phyloP scores from a whole-genome alignment of 2,797 vertebrate species.

The Mus minutoides region DNA sequence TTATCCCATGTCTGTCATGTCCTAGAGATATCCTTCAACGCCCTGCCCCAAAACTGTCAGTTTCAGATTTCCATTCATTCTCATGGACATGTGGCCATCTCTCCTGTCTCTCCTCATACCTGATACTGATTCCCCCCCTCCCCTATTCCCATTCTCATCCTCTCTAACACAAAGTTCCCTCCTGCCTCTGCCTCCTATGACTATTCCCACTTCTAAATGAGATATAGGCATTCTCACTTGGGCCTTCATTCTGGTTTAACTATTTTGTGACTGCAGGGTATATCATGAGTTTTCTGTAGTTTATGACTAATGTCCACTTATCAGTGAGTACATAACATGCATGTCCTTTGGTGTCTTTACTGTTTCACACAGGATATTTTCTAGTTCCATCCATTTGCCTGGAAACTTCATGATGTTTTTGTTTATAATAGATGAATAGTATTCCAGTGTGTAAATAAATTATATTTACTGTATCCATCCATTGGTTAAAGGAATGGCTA shows the following conservation, averaged over 20 bases:
- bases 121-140: not conserved
- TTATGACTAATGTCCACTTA: not conserved
- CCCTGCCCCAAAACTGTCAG: not conserved
- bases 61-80: not conserved
- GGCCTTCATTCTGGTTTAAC: not conserved
- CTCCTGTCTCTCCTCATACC: not conserved
- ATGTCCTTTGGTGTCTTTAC: not conserved
- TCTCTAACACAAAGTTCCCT: not conserved
- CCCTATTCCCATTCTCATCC: not conserved
- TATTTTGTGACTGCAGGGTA: not conserved
- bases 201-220: not conserved
- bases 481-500: not conserved
- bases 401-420: not conserved
- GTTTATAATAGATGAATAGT: not conserved
- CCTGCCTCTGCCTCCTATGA: not conserved
- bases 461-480: not conserved
- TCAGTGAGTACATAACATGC: not conserved
- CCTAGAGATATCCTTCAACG: not conserved
- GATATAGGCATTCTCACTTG: not conserved
- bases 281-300: not conserved
- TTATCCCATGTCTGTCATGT: not conserved
- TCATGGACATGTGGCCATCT: not conserved
- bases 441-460: not conserved
- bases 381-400: not conserved
- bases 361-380: not conserved